phyloP scores from a whole-genome alignment of 2,797 vertebrate genomes.

The Halcyon chelicuti region DNA sequence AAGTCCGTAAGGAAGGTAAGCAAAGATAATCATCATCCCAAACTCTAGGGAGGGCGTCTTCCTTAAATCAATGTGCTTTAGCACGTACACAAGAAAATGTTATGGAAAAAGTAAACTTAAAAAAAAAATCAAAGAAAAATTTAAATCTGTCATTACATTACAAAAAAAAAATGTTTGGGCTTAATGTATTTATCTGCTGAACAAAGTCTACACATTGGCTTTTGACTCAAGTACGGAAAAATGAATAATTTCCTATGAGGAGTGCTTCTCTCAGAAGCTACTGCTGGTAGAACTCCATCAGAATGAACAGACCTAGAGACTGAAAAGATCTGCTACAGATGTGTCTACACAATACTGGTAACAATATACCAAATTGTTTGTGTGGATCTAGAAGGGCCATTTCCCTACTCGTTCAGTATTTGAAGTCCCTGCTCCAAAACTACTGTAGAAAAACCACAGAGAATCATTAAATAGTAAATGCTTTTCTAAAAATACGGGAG shows the following conservation, averaged over 20 bases:
- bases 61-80: slow-evolving; percentile 96
- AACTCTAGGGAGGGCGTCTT: slow-evolving; percentile 98
- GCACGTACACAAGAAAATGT: slow-evolving; percentile 64
- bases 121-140: not conserved
- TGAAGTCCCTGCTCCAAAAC: not conserved
- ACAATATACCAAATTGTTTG: not conserved
- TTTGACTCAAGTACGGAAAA: not conserved
- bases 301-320: not conserved
- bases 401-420: not conserved
- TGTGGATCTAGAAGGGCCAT: not conserved
- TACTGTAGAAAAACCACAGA: not conserved
- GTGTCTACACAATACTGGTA: not conserved
- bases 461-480: not conserved
- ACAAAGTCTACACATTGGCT: not conserved
- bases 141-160: not conserved
- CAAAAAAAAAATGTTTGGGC: not conserved
- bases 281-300: not conserved
- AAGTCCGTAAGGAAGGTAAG: slow-evolving; percentile 96
- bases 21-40: slow-evolving; percentile 99
- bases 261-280: not conserved
- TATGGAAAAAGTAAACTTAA: slow-evolving; percentile 59
- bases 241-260: not conserved
- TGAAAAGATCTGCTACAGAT: not conserved
- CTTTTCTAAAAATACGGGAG: not conserved
- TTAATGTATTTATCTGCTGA: not conserved